Conservation (phyloP, 2,113 vertebrate genomes). For the Melanocharis versteri region DNA sequence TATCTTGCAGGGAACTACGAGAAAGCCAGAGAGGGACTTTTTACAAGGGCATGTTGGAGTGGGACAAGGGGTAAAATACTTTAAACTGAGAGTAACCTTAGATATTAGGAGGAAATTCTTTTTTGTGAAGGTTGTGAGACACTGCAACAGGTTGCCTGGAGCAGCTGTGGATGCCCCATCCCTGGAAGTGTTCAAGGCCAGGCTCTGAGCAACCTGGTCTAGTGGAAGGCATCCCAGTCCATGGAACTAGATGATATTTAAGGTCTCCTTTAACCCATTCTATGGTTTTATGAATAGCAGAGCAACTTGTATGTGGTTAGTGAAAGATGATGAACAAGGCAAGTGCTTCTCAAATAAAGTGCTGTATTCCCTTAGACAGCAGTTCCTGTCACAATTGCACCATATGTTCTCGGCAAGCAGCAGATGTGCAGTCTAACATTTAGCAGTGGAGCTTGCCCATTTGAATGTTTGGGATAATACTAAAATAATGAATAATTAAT, state of each 20-base stretch:
- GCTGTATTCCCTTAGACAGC: slow-evolving; percentile 14
- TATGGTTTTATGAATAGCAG: background rate
- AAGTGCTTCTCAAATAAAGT: background rate
- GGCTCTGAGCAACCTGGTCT: background rate
- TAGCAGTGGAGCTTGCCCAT: background rate
- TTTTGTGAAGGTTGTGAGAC: background rate
- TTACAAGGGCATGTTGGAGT: background rate
- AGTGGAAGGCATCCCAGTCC: background rate
- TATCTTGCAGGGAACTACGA: accelerated
- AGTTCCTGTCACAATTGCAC: background rate
- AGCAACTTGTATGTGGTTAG: background rate
- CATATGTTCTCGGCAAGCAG: slow-evolving; percentile 21
- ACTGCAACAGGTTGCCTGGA: too few relatives aligned
- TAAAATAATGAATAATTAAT: background rate
- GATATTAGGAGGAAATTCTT: background rate
- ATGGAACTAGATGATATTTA: background rate
- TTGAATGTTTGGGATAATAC: background rate
- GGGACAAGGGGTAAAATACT: background rate
- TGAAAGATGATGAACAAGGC: background rate
- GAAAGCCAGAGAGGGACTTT: background rate
- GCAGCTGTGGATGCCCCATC: background rate
- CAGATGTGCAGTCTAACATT: slow-evolving; percentile 31
- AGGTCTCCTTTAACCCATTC: background rate
- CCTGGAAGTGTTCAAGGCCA: background rate
- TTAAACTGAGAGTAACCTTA: background rate